These are phyloP conservation scores for Meliscaeva auricollis DNA, from an alignment of 2,888 invertebrate species.

Conservation along the genomic window DNA sequence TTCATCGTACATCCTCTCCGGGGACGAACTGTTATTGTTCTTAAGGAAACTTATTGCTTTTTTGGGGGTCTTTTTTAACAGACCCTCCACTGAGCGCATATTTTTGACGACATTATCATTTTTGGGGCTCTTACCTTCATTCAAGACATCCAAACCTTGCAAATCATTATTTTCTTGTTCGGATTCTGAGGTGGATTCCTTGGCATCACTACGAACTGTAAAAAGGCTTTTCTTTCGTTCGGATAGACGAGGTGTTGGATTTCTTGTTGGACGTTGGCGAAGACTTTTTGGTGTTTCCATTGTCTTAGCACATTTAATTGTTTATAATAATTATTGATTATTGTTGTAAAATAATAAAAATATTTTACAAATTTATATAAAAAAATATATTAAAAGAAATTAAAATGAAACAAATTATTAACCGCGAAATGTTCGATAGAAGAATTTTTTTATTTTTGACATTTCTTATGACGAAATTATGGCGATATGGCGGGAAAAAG, in stretches of 20 bases:
- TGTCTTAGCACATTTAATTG: too few relatives aligned
- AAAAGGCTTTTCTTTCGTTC: slow-evolving; percentile 88
- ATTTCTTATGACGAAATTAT: slow-evolving; percentile 16
- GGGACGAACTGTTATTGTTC: slow-evolving; percentile 39
- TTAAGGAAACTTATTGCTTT: slow-evolving; percentile 60
- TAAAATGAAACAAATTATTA: slow-evolving; percentile 30
- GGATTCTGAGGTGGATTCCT: slow-evolving; percentile 54
- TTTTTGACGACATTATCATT: slow-evolving; percentile 68
- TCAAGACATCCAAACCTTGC: slow-evolving; percentile 79
- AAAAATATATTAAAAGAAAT: background rate
- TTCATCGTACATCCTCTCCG: slow-evolving; percentile 67
- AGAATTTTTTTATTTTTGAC: slow-evolving; percentile 9
- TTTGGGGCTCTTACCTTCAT: slow-evolving; percentile 67
- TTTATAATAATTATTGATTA: too few relatives aligned
- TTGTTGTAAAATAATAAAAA: too few relatives aligned
- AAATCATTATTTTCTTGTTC: slow-evolving; percentile 77
- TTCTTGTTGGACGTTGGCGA: slow-evolving; percentile 78
- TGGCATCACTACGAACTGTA: slow-evolving; percentile 22
- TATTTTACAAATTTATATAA: background rate
- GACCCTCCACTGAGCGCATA: slow-evolving; percentile 23
- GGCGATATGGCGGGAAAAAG: slow-evolving; percentile 68
- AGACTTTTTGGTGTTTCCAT: slow-evolving; percentile 82
- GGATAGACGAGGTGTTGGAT: slow-evolving; percentile 86
- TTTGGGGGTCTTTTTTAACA: slow-evolving; percentile 14
- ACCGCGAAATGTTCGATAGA: slow-evolving; percentile 54